These are phyloP conservation scores for Oreonectes daqikongensis DNA, from an alignment of 2,797 vertebrate species.

Conservation along the genomic window DNA sequence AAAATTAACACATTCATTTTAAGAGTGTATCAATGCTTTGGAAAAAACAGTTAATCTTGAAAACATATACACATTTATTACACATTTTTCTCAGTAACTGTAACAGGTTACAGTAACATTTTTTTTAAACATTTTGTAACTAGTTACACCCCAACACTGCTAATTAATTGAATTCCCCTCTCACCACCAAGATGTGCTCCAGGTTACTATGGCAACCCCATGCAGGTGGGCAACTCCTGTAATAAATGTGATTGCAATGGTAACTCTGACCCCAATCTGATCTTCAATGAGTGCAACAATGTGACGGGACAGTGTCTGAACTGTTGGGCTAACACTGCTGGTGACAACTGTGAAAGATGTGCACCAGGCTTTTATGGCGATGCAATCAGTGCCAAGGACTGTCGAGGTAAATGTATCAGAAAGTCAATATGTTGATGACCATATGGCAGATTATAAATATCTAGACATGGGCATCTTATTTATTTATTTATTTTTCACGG, in stretches of 20 bases:
- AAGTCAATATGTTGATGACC: background rate
- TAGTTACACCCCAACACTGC: too few species aligned
- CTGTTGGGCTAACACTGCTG: conserved; percentile 87
- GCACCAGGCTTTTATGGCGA: conserved; percentile 89
- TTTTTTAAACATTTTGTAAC: too few species aligned
- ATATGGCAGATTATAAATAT: background rate
- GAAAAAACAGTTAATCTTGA: too few species aligned
- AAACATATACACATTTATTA: too few species aligned
- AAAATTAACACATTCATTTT: too few species aligned
- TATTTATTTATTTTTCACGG: too few species aligned
- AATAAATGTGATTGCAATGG: conserved; percentile 93
- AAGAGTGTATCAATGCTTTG: too few species aligned
- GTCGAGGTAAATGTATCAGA: conserved; percentile 79
- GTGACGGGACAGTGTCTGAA: conserved; percentile 89
- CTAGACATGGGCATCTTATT: too few species aligned
- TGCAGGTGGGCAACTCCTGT: conserved; percentile 83
- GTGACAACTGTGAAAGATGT: conserved; percentile 88
- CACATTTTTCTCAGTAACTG: too few species aligned
- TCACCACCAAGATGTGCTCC: conserved; percentile 85
- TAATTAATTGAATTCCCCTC: conserved; percentile 2
- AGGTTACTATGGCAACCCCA: conserved; percentile 93
- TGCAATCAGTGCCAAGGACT: conserved; percentile 86
- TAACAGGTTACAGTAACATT: too few species aligned
- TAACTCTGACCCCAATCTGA: conserved; percentile 95
- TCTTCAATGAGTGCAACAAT: conserved; percentile 95